Evolutionary conservation across 37 sponge, comb jelly and placozoan species (phyloP).

Genomic region (Dysidea cf. avara): DNA sequence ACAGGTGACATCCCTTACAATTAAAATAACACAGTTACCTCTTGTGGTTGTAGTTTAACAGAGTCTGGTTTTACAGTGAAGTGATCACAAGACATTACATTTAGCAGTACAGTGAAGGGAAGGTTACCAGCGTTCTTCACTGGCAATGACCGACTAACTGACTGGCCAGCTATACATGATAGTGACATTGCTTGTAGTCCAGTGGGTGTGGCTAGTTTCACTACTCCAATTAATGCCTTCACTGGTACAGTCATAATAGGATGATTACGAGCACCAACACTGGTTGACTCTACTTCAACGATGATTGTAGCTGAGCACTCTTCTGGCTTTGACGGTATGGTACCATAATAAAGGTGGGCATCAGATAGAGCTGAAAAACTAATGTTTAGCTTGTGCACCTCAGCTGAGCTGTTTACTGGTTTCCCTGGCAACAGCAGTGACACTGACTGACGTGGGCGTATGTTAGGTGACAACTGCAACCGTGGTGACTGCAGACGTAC

Average conservation of each 20-base stretch:
- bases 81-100: background rate
- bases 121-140: constrained; percentile 75
- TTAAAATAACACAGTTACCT: no score
- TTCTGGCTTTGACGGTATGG: no score
- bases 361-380: background rate
- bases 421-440: constrained; percentile 14
- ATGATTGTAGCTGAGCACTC: no score
- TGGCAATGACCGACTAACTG: constrained; percentile 40
- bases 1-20: no score
- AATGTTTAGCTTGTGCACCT: background rate
- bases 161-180: constrained; percentile 22
- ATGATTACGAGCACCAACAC: no score
- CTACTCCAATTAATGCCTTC: constrained; percentile 54
- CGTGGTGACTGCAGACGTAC: background rate
- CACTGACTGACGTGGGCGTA: background rate
- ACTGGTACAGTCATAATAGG: background rate
- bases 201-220: constrained; percentile 43
- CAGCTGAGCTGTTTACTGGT: background rate
- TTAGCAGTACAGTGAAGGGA: constrained; percentile 34
- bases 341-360: no score
- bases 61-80: constrained; percentile 40
- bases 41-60: constrained; percentile 24
- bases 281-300: no score
- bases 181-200: constrained; percentile 24
- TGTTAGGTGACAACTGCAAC: background rate